Evolutionary conservation across 2,113 vertebrate species (phyloP), one percentile per base, ranked within the genome.

Genomic region (Caracal caracal): DNA sequence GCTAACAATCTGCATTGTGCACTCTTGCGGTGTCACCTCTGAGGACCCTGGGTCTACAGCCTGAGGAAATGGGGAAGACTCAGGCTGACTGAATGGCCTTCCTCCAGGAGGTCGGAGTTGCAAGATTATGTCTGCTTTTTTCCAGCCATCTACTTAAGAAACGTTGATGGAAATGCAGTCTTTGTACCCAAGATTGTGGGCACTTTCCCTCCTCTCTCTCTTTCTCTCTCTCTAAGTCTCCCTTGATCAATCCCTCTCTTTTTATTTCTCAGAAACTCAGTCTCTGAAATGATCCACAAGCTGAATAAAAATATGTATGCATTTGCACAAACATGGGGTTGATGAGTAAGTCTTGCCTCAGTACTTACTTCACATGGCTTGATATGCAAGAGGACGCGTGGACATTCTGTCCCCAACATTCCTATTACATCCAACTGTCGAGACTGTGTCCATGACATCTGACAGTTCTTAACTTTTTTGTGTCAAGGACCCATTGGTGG

Each of bases 201-300:
- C 37, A 24, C 8, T 10, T 51, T 84, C 70, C 73, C 61, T 90
- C 43, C 8, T 59, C 56, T 59, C 56, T 11, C n/a, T 66, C 26
- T 70, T 5, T 61, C 51, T 66, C 22, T 75, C 40, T 43, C 43
- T 43, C 43, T 43, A 43, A 47, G 13, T 40, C 56, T 84, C n/a
- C 63, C 56, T 68, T 66, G 33, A 81, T 51, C 28, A 26, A 28
- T 68, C 16, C 68, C 19, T 95, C 20, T 86, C 49, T 76, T 79
- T 95, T 78, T 88, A 65, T 76, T 90, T 96, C 88, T 87, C 78
- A 78, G 68, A 93, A 96, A 92, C 75, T 93, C 33, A 51, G n/a
- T 26, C 70, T 89, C 83, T 78, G 63, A 87, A 59, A 16, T 66
- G 24, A 30, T 86, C 73, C 56, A 90, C 40, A 82, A 87, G 43